A percentile compares a stretch with the other conserved stretches of the same genome.
Evolutionary conservation across 1,140 invertebrate genomes (phyloP).

Genomic region (Drosophila auraria): DNA sequence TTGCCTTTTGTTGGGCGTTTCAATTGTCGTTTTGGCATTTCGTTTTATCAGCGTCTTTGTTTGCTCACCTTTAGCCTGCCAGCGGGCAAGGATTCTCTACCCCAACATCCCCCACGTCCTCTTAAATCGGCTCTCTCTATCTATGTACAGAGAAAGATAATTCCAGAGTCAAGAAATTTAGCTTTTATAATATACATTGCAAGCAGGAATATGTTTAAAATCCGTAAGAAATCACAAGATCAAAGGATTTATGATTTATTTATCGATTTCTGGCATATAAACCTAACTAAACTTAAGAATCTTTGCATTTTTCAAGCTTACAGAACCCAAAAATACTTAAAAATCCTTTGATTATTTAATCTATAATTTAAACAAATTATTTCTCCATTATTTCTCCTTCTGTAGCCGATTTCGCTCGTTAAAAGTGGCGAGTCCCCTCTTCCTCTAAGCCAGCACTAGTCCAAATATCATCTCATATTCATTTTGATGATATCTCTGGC

Average conservation of each 20-base stretch:
- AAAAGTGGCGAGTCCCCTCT: neutral
- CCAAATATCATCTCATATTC: conserved; percentile 81
- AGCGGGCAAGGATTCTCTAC: conserved; percentile 49
- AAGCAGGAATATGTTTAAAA: neutral
- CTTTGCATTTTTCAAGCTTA: too few relatives aligned
- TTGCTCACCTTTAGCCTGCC: conserved; percentile 66
- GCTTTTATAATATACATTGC: neutral
- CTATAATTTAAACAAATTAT: neutral
- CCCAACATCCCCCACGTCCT: neutral
- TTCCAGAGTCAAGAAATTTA: neutral
- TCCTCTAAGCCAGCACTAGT: conserved; percentile 21
- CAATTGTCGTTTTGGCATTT: conserved; percentile 81
- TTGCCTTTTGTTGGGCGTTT: conserved; percentile 75
- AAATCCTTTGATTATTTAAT: neutral
- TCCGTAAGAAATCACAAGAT: too few relatives aligned
- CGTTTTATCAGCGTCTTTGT: conserved; percentile 80
- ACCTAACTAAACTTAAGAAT: too few relatives aligned
- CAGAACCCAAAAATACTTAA: too few relatives aligned
- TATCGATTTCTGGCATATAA: neutral
- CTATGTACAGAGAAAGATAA: conserved; percentile 17
- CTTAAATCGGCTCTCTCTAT: neutral
- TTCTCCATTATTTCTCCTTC: neutral
- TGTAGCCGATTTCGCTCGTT: conserved; percentile 18
- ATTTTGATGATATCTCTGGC: conserved; percentile 73
- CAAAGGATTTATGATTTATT: neutral